Conservation (phyloP, 2,797 vertebrate genomes). For the Sibirionetta formosa region DNA sequence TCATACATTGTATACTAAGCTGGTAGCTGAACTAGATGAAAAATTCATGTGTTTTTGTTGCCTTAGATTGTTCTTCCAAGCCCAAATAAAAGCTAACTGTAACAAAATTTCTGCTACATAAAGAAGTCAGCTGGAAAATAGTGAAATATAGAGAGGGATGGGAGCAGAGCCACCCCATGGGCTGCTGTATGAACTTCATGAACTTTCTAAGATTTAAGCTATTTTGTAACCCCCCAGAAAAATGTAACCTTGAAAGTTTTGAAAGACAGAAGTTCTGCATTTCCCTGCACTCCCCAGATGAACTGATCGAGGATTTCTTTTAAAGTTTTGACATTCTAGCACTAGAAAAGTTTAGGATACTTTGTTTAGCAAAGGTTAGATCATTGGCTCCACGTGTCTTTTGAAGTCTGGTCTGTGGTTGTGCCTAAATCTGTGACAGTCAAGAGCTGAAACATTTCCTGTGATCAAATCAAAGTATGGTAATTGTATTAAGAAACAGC, state of each 20-base stretch:
- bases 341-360: neutral
- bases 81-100: no score
- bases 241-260: neutral
- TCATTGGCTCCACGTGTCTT: fast-evolving
- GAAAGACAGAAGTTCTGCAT: neutral
- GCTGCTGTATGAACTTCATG: neutral
- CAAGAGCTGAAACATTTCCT: neutral
- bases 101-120: neutral
- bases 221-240: neutral
- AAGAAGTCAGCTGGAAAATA: neutral
- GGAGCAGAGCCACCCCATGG: neutral
- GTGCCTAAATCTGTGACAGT: neutral
- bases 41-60: neutral
- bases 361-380: neutral
- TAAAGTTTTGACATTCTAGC: neutral
- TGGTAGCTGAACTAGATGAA: neutral
- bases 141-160: neutral
- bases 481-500: neutral
- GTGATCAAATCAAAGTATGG: neutral
- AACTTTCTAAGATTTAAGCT: neutral
- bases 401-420: neutral
- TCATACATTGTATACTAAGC: neutral
- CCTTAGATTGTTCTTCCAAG: no score
- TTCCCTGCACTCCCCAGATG: neutral
- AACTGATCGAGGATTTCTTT: neutral